phyloP scores from a whole-genome alignment of 2,888 invertebrate genomes.

The Caenorhabditis virilis region DNA sequence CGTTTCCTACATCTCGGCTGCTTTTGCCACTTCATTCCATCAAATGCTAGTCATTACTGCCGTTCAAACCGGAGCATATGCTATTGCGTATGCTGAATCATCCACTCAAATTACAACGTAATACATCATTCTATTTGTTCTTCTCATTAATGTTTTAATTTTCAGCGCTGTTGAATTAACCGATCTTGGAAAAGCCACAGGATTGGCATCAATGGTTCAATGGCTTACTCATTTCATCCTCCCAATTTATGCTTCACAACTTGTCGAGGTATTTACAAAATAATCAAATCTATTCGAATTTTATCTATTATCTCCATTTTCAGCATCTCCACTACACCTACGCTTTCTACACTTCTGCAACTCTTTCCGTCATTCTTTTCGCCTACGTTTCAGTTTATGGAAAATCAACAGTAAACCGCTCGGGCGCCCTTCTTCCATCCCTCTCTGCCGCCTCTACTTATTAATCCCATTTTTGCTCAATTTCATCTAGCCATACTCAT shows the following conservation, averaged over 20 bases:
- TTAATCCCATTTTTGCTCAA: constrained; percentile 6
- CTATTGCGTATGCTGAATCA: constrained; percentile 67
- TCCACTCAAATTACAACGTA: constrained; percentile 67
- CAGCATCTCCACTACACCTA: constrained; percentile 66
- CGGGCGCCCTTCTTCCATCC: constrained; percentile 61
- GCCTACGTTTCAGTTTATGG: constrained; percentile 61
- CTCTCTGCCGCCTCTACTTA: constrained; percentile 46
- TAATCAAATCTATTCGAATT: not conserved
- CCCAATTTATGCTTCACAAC: constrained; percentile 66
- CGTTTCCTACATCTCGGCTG: constrained; percentile 55
- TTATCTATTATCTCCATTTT: not conserved
- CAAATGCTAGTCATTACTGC: constrained; percentile 66
- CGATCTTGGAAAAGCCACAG: constrained; percentile 68
- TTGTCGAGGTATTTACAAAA: constrained; percentile 39
- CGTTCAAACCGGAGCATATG: constrained; percentile 65
- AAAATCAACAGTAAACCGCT: constrained; percentile 62
- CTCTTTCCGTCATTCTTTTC: constrained; percentile 54
- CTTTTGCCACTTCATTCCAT: constrained; percentile 60
- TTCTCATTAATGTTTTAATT: constrained; percentile 1
- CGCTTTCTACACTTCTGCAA: constrained; percentile 66
- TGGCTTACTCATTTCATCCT: constrained; percentile 67
- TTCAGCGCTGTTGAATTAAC: constrained; percentile 63
- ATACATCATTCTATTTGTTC: constrained; percentile 2
- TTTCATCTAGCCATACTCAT: too few relatives aligned
- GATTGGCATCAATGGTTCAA: constrained; percentile 66